phyloP scores from a whole-genome alignment of 2,888 invertebrate genomes.

The Rotaria socialis region DNA sequence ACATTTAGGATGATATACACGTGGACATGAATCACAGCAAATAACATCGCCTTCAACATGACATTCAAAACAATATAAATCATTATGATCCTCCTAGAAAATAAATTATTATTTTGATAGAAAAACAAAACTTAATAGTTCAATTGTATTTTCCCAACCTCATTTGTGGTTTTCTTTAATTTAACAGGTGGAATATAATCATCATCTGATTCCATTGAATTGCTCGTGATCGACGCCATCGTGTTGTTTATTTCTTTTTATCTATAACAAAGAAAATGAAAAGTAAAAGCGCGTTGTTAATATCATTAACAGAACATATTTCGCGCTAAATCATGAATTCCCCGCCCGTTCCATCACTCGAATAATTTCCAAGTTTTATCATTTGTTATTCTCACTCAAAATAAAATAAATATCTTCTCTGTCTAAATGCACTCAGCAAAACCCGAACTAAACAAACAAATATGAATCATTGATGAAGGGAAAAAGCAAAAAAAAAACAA shows the following conservation, averaged over 20 bases:
- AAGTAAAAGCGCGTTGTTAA: background rate
- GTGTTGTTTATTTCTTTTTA: background rate
- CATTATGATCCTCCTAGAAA: slow-evolving; percentile 56
- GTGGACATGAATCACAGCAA: slow-evolving; percentile 74
- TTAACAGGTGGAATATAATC: slow-evolving; percentile 12
- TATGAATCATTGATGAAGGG: background rate
- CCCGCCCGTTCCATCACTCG: background rate
- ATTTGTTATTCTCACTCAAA: too few relatives aligned
- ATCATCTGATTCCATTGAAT: background rate
- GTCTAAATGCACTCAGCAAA: background rate
- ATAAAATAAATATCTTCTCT: background rate
- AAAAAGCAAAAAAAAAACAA: background rate
- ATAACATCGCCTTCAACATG: slow-evolving; percentile 66
- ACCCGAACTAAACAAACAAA: background rate
- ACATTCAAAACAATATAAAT: slow-evolving; percentile 85
- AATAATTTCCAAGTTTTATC: background rate
- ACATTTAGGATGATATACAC: slow-evolving; percentile 79
- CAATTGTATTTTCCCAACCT: background rate
- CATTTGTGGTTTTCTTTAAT: slow-evolving; percentile 13
- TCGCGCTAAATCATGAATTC: background rate
- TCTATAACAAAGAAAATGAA: background rate
- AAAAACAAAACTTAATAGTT: too few relatives aligned
- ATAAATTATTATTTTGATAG: too few relatives aligned
- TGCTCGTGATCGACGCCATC: background rate
- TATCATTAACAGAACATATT: background rate